Evolutionary conservation across 2,888 invertebrate genomes (phyloP).

Genomic region (Drosophila tanythrix): DNA sequence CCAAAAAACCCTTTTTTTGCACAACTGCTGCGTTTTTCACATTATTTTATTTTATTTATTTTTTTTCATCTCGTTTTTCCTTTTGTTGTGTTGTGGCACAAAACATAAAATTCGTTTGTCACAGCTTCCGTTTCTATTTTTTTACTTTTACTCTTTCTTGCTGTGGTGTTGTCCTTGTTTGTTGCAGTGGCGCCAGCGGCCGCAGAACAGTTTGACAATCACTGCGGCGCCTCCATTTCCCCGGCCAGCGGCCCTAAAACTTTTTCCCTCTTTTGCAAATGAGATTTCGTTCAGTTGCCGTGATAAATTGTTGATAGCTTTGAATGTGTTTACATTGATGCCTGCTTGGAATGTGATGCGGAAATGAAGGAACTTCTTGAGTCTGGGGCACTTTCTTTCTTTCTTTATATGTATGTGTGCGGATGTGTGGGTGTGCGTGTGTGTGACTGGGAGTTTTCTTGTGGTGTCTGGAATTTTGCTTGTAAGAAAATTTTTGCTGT

Average conservation of each 20-base stretch:
- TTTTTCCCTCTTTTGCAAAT: slow-evolving; percentile 67
- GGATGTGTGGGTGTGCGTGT: slow-evolving; percentile 14
- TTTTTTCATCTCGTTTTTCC: slow-evolving; percentile 21
- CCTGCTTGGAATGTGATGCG: slow-evolving; percentile 46
- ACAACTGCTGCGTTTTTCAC: slow-evolving; percentile 15
- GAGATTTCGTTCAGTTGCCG: slow-evolving; percentile 73
- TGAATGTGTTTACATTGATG: slow-evolving; percentile 71
- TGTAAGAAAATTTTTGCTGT: slow-evolving; percentile 39
- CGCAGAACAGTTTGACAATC: slow-evolving; percentile 62
- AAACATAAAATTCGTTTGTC: slow-evolving; percentile 68
- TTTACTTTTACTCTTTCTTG: slow-evolving; percentile 9
- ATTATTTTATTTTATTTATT: background rate
- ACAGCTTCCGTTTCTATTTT: slow-evolving; percentile 46
- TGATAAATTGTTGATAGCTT: slow-evolving; percentile 79
- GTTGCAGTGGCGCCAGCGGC: slow-evolving; percentile 30
- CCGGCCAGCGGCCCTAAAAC: slow-evolving; percentile 32
- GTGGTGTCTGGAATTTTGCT: slow-evolving; percentile 56
- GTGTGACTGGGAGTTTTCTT: slow-evolving; percentile 3
- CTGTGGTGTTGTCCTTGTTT: slow-evolving; percentile 31
- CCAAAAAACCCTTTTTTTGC: slow-evolving; percentile 37
- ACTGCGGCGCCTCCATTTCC: slow-evolving; percentile 20
- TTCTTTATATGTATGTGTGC: slow-evolving; percentile 1
- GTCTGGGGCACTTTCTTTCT: slow-evolving; percentile 6
- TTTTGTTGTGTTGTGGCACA: slow-evolving; percentile 35
- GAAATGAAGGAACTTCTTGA: slow-evolving; percentile 36